Percentiles rank a stretch among this genome's conserved stretches.
Conservation (phyloP, 1,140 invertebrate species). For the Frieseomelitta varia region DNA sequence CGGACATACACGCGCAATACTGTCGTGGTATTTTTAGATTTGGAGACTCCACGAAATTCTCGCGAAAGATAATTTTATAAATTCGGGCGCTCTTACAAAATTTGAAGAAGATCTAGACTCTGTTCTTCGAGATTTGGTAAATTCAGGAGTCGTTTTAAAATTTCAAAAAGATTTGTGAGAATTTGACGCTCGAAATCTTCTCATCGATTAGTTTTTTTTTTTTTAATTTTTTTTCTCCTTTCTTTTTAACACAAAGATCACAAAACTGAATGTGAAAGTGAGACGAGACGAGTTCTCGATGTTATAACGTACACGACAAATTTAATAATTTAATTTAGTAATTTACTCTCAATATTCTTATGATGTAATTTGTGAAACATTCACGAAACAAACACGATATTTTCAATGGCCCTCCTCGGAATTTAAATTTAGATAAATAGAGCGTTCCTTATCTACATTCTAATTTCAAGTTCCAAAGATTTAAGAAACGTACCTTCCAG, state of each 20-base stretch:
- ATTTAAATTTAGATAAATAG: not conserved
- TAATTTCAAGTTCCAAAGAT: not conserved
- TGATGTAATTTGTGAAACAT: not conserved
- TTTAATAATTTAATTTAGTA: too few relatives aligned
- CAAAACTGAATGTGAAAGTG: too few relatives aligned
- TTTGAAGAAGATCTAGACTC: too few relatives aligned
- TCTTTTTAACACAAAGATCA: too few relatives aligned
- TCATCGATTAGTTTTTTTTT: not conserved
- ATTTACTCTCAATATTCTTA: too few relatives aligned
- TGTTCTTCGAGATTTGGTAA: too few relatives aligned
- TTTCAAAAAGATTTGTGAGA: too few relatives aligned
- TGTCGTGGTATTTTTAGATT: not conserved
- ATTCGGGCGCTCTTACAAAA: not conserved
- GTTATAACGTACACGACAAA: too few relatives aligned
- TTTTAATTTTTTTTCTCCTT: too few relatives aligned
- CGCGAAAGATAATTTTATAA: not conserved
- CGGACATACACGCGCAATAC: not conserved
- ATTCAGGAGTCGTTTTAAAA: too few relatives aligned
- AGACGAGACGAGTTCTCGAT: too few relatives aligned
- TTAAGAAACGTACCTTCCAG: not conserved
- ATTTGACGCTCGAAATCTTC: not conserved
- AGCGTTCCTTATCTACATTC: not conserved
- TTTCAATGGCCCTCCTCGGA: not conserved
- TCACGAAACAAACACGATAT: not conserved
- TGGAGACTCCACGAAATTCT: fast-evolving